Conservation (phyloP, 2,113 vertebrate genomes). For the Atherinomorus stipes region DNA sequence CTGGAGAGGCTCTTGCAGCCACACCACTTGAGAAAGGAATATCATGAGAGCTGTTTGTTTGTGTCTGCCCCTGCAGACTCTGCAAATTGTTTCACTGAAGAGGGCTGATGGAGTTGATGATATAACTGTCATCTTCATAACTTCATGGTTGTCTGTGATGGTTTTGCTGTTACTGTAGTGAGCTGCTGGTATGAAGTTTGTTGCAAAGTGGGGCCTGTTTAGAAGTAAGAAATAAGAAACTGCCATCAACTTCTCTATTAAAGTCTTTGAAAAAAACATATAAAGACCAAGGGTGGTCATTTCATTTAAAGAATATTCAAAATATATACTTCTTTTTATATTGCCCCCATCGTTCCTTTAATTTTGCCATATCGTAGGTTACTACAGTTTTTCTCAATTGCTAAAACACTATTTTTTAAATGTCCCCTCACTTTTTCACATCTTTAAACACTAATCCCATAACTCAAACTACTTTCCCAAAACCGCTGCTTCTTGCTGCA, state of each 20-base stretch:
- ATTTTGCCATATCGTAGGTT: no score
- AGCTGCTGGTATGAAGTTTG: slow-evolving; percentile 37
- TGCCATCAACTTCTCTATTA: slow-evolving; percentile 35
- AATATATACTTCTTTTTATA: slow-evolving; percentile 18
- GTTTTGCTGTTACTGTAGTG: slow-evolving; percentile 44
- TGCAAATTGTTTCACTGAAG: slow-evolving; percentile 69
- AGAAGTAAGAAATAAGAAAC: slow-evolving; percentile 36
- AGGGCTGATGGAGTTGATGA: slow-evolving; percentile 69
- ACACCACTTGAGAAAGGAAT: slow-evolving; percentile 57
- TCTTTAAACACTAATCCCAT: no score
- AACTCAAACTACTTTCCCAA: no score
- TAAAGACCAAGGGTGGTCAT: slow-evolving; percentile 14
- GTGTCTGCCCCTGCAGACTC: slow-evolving; percentile 66
- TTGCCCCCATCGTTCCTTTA: slow-evolving; percentile 14
- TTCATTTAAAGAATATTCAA: slow-evolving; percentile 29
- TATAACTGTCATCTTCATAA: slow-evolving; percentile 75
- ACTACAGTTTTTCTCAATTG: no score
- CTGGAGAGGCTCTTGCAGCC: slow-evolving; percentile 47
- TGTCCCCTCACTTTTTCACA: no score
- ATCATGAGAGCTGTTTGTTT: slow-evolving; percentile 73
- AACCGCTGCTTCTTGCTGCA: no score
- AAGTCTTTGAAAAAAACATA: slow-evolving; percentile 4
- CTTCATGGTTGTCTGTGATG: slow-evolving; percentile 65
- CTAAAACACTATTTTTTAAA: no score
- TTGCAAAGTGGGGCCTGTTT: slow-evolving; percentile 41